phyloP scores from a whole-genome alignment of 2,113 vertebrate species.

The Formicarius rufipectus region DNA sequence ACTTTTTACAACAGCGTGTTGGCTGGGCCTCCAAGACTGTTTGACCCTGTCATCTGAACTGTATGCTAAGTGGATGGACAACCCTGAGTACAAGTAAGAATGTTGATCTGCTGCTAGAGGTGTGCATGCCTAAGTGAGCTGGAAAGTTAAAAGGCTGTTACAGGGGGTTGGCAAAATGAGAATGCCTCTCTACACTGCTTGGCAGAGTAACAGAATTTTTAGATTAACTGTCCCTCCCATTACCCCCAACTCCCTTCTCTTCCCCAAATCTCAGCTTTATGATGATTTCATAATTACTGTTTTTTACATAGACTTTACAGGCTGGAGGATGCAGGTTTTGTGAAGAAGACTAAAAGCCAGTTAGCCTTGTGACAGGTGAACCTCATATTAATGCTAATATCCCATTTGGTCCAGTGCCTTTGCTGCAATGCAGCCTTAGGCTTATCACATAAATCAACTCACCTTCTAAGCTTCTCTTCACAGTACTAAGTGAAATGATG shows the following conservation, averaged over 20 bases:
- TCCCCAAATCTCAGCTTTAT: neutral
- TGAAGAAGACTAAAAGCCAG: neutral
- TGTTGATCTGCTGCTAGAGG: neutral
- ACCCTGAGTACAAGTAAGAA: slow-evolving; percentile 71
- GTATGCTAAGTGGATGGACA: slow-evolving; percentile 71
- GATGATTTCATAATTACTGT: neutral
- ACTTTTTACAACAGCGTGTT: slow-evolving; percentile 66
- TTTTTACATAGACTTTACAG: neutral
- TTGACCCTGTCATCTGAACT: slow-evolving; percentile 74
- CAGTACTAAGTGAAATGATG: neutral
- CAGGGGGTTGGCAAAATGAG: neutral
- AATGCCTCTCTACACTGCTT: neutral
- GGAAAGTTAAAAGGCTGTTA: neutral
- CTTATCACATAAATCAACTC: neutral
- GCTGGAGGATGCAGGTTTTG: neutral
- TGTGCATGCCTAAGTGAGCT: neutral
- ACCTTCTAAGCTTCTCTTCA: neutral
- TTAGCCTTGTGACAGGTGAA: neutral
- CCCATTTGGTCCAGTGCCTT: neutral
- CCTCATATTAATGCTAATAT: neutral
- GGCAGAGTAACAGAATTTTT: neutral
- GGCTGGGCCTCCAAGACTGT: slow-evolving; percentile 76
- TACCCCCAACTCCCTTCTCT: rapidly evolving
- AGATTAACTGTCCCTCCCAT: neutral
- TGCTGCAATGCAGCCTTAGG: neutral